Percentiles rank a stretch among this genome's conserved stretches.
phyloP scores from a whole-genome alignment of 2,888 invertebrate species.

The Polydrusus pterygomalis region DNA sequence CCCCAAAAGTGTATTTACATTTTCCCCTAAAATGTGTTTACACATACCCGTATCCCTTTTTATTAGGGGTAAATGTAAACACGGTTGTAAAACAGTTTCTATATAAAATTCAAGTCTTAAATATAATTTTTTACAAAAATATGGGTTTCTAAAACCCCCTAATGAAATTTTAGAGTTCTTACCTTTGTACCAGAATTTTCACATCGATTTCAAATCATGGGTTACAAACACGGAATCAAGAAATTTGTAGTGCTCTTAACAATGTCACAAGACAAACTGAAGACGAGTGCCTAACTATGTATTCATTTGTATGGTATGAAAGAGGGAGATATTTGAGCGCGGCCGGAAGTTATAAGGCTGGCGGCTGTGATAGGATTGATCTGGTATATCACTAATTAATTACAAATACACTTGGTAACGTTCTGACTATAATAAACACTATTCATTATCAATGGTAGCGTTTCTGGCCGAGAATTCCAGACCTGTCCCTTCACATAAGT shows the following conservation, averaged over 20 bases:
- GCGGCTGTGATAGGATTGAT: no score
- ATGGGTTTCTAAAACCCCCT: neutral
- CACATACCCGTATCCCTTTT: conserved; percentile 30
- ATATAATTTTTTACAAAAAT: conserved; percentile 7
- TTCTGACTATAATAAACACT: no score
- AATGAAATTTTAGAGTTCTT: conserved; percentile 14
- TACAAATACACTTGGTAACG: no score
- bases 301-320: neutral
- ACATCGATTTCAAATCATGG: conserved; percentile 6
- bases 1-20: conserved; percentile 40
- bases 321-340: neutral
- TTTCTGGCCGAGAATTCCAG: no score
- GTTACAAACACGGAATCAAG: neutral
- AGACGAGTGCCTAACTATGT: conserved; percentile 2
- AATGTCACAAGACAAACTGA: conserved; percentile 11
- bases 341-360: conserved; percentile 7
- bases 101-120: neutral
- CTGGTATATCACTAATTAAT: no score
- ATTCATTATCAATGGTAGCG: no score
- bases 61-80: conserved; percentile 44
- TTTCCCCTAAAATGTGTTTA: conserved; percentile 45
- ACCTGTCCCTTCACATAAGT: no score
- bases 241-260: conserved; percentile 5
- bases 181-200: conserved; percentile 4
- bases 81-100: neutral